Base-by-base conservation (phyloP, 2,888 invertebrate genomes). In the Amblyjoppa proteus region DNA sequence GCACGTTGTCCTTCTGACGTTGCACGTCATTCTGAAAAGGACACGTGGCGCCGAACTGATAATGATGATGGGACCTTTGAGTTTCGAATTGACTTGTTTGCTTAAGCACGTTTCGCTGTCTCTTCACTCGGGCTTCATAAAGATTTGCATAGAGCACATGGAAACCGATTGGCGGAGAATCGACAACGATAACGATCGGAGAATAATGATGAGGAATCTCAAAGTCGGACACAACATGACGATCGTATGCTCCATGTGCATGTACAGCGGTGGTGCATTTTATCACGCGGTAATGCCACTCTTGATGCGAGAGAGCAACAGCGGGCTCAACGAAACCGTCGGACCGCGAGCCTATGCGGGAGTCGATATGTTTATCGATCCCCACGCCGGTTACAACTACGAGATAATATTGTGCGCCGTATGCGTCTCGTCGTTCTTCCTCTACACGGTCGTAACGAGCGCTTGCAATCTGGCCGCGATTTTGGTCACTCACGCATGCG, bases 401-500 rank as follows among this genome's bases (percentile, higher is more conserved):
- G 89, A 90, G 56, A 76, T 90, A 2, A 84, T 90, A 0, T 90
- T 87, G n/a, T n/a, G 41, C 11, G 41, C 78, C 0, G 88, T 89
- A 13, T 87, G 84, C 38, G 16, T 90, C 1, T 84, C 56, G 25
- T 87, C 83, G 0, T 53, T 87, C 1, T 20, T 88, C 28, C 64
- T 81, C 13, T 87, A 84, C 53, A 87, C 86, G 16, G 86, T 89
- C 7, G 86, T 82, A 1, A 80, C 86, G 1, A 86, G 77, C 0
- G 79, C 75, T 0, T 91, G 88, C 68, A 86, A 88, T 69, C 56
- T 91, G 2, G 87, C 89, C 0, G 87, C 88, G 3, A 70, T 85
- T 2, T 88, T 90, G 9, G 89, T 90, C 2, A 87, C 86, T 0
- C 91, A 91, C 58, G 83, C 87, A 11, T 89, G 89, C 56, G 90